Conservation (phyloP, 92 coral and sea anemone genomes). For the Desmophyllum pertusum region DNA sequence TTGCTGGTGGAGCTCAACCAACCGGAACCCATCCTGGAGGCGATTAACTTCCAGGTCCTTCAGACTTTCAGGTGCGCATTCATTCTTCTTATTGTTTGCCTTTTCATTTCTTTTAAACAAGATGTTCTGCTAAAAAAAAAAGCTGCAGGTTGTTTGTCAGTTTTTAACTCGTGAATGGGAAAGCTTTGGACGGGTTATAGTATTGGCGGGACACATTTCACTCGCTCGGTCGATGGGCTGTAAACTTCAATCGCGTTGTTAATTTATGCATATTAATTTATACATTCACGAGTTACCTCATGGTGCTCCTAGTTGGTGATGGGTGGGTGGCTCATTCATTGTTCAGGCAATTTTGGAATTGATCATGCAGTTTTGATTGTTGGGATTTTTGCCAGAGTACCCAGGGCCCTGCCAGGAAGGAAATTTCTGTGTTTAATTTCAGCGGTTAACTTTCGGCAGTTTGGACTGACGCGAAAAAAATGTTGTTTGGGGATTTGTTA, state of each 20-base stretch:
- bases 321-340: not conserved
- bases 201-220: too few species aligned
- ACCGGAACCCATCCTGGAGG: slow-evolving; percentile 96
- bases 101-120: not conserved
- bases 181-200: too few species aligned
- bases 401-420: not conserved
- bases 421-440: not conserved
- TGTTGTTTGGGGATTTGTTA: not conserved
- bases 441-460: too few species aligned
- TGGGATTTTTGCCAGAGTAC: not conserved
- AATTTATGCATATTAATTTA: too few species aligned
- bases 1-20: slow-evolving; percentile 94
- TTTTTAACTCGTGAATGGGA: too few species aligned
- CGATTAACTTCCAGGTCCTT: slow-evolving; percentile 91
- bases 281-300: too few species aligned
- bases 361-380: not conserved
- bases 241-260: too few species aligned
- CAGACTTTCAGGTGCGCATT: slow-evolving; percentile 63
- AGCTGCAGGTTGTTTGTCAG: too few species aligned
- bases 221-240: too few species aligned
- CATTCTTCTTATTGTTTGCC: not conserved
- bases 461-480: not conserved
- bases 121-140: too few species aligned
- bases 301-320: not conserved
- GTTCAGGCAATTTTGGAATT: not conserved